phyloP scores from a whole-genome alignment of 2,888 invertebrate genomes.

The Acanthococcus lagerstroemiae region DNA sequence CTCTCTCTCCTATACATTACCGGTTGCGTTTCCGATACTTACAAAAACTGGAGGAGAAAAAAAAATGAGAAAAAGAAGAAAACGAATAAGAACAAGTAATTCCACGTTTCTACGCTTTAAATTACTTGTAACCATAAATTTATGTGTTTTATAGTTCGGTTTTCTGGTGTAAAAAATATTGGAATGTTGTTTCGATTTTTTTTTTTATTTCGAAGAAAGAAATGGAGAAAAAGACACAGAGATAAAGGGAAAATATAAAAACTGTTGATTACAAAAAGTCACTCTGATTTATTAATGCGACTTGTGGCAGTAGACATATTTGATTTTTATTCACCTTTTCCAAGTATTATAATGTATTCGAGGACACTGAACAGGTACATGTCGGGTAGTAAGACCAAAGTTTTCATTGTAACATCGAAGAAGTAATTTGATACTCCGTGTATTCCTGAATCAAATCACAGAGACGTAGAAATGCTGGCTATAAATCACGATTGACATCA shows the following conservation, averaged over 20 bases:
- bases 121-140: constrained; percentile 28
- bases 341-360: too few species aligned
- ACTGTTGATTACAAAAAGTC: too few species aligned
- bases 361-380: too few species aligned
- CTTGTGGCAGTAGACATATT: too few species aligned
- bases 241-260: not conserved
- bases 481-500: too few species aligned
- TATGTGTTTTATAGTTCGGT: constrained; percentile 26
- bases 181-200: constrained; percentile 27
- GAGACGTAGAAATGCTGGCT: too few species aligned
- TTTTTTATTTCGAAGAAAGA: constrained; percentile 6
- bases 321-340: too few species aligned
- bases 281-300: too few species aligned
- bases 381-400: too few species aligned
- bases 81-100: constrained; percentile 23
- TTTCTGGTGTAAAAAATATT: constrained; percentile 28
- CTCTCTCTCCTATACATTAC: not conserved
- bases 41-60: not conserved
- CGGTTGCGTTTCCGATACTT: constrained; percentile 21
- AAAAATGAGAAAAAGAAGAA: constrained; percentile 11
- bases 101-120: constrained; percentile 26
- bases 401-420: too few species aligned
- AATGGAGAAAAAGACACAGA: not conserved
- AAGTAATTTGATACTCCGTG: too few species aligned
- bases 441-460: too few species aligned